Evolutionary conservation across 2,113 vertebrate species (phyloP), one percentile per base, ranked within the genome.

Genomic region (Lutjanus erythropterus): DNA sequence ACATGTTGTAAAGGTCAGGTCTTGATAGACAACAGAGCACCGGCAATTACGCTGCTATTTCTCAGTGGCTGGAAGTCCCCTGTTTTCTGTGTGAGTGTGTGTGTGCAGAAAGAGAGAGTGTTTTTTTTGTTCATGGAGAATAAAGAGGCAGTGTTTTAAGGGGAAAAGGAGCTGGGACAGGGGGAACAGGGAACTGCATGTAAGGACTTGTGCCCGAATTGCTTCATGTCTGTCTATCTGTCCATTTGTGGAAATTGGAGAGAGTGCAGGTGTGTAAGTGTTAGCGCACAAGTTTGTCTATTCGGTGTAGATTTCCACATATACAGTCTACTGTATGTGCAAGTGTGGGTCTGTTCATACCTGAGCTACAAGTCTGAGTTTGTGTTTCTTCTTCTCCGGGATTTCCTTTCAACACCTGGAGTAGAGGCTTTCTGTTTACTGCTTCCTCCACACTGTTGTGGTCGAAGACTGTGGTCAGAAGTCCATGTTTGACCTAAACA

Each of bases 11-110:
- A 93, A 93, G 93, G 93, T 94, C 92, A 91, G 47, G 88, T 81
- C 90, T 93, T 94, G 94, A 94, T 93, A 90, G 94, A 94, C 92
- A 93, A 91, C 94, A 95, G 94, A 94, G 93, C 93, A 91, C 90
- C 86, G 79, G 90, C 92, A 93, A 94, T 94, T 94, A 93, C 41
- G 14, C 77, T 84, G 89, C 85, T 90, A 90, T 92, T 91, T 91
- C 92, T 90, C 87, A 88, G 86, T 78, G 75, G 80, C 90, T 93
- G 91, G 92, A 94, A 95, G 91, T 95, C 91, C 91, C 94, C 92
- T 70, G 72, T 88, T 93, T 87, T 83, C 77, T 70, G 37, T 78
- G 67, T 50, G 77, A 19, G 58, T 71, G 61, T 61, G 70, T 86
- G 81, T 84, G 77, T 75, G 80, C n/a, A 77, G 60, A 85, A 82